Evolutionary conservation across 2,797 vertebrate species (phyloP).

Genomic region (Ispidina picta): DNA sequence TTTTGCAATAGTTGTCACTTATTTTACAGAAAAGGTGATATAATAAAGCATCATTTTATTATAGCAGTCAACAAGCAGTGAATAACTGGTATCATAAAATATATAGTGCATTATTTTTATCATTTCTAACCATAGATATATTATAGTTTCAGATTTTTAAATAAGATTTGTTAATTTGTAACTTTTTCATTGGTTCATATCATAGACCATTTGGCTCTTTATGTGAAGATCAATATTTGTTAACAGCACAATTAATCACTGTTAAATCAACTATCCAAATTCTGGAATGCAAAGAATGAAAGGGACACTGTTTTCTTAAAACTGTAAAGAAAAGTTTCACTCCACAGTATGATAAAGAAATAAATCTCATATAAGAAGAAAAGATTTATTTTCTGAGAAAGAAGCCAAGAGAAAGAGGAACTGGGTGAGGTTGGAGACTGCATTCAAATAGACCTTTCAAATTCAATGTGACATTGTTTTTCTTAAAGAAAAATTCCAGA

Average conservation of each 20-base stretch:
- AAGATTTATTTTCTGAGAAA: not conserved
- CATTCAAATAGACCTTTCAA: conserved; percentile 16
- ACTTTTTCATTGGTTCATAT: not conserved
- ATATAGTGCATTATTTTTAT: not conserved
- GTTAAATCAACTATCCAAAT: not conserved
- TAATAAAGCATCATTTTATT: not conserved
- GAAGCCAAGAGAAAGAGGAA: not conserved
- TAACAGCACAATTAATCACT: not conserved
- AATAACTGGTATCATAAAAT: not conserved
- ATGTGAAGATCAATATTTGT: not conserved
- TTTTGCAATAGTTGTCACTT: not conserved
- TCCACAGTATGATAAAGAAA: not conserved
- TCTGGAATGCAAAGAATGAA: conserved; percentile 1
- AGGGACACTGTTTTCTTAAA: not conserved
- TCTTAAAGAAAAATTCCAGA: conserved; percentile 49
- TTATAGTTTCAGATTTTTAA: not conserved
- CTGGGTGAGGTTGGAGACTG: not conserved
- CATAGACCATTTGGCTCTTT: not conserved
- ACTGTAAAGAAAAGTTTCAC: not conserved
- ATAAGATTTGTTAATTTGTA: not conserved
- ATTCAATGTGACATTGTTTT: conserved; percentile 50
- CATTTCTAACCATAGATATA: not conserved
- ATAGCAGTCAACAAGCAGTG: not conserved
- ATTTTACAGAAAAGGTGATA: not conserved
- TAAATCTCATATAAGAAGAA: not conserved